Evolutionary conservation across 1,140 invertebrate genomes (phyloP), one percentile per base, ranked within the genome.

Genomic region (Rhopalosiphum maidis): DNA sequence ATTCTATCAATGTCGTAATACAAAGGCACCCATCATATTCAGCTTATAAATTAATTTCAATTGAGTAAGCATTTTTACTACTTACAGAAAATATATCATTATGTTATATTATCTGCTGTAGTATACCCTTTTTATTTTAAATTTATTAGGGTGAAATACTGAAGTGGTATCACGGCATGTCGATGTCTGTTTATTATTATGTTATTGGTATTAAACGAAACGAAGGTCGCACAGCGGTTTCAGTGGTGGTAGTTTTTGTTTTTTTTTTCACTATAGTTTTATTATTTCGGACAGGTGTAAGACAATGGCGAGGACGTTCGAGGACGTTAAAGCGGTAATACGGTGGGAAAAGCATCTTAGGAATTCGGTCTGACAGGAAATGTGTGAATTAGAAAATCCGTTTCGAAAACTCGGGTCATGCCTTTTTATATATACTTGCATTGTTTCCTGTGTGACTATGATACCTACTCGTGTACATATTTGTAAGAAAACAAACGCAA

Each of bases 341-440:
- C 46, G 77, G 82, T 93, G 91, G 91, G 91, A 93, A 93, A 93
- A 93, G 48, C 48, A 85, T 93, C 85, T 93, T 48, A 86, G 91
- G 91, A 93, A 93, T 93, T 93, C 82, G 82, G 91, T 85, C 91
- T 1, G 82, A 93, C 91, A 86, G 91, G 91, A 93, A 93, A 93
- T 51, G 91, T 86, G 82, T 93, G 91, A 93, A 93, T 93, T 93
- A 93, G 91, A 93, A 93, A 93, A 93, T 85, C 91, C 82, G 91
- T 68, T 90, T 90, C 54, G 37, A 90, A 90, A 60, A 90, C 54
- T 35, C 48, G 51, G 54, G 46, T n/a, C 77, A 21, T 93, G 35
- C 82, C 11, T 37, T 55, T 93, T 93, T 86, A 41, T 48, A 6
- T 9, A 90, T 11, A 18, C 35, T 11, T 37, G 21, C 15, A 25